Base-by-base conservation (phyloP, 2,797 vertebrate species). In the Pogonophryne albipinna region DNA sequence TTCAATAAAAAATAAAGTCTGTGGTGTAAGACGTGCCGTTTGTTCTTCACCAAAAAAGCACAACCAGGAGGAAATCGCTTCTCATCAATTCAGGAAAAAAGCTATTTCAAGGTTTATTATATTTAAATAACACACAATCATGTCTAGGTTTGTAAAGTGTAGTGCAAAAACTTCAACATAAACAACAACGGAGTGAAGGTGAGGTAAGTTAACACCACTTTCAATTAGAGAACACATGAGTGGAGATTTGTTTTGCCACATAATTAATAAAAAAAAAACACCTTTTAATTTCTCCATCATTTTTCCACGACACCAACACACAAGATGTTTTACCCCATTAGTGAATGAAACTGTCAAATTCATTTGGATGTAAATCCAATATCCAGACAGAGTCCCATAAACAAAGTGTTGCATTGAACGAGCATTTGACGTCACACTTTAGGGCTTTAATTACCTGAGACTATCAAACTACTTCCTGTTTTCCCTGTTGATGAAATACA, bases 391-490 rank as follows among this genome's bases (percentile, higher is more conserved):
- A 69, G 31, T 31, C 78, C 65, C 68, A 60, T n/a, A 82, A 31
- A 68, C 60, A 15, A 47, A 47, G 57, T 74, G 72, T 78, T 88
- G 85, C 84, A 87, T 77, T 89, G 69, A 75, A 49, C 59, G 61
- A 47, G 58, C 41, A 45, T 56, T 74, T 70, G 17, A 70, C 20
- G 55, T 82, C 71, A 74, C 76, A 84, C 77, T 53, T 66, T 56
- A 60, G 76, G 73, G 64, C 63, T 65, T 74, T 67, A 64, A 77
- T 85, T 90, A 93, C 94, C 94, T 94, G 94, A 95, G 92, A 90
- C 85, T 88, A 81, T 78, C 34, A 4, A 58, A 62, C 72, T 17
- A 45, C 77, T 84, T 84, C 67, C 82, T 71, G 59, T 78, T 13
- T 87, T 79, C 78, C 82, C 78, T 78, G 79, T 83, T 74, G 66